A percentile compares a stretch with the other conserved stretches of the same genome.
phyloP scores from a whole-genome alignment of 2,888 invertebrate species.

The Spisula solida region DNA sequence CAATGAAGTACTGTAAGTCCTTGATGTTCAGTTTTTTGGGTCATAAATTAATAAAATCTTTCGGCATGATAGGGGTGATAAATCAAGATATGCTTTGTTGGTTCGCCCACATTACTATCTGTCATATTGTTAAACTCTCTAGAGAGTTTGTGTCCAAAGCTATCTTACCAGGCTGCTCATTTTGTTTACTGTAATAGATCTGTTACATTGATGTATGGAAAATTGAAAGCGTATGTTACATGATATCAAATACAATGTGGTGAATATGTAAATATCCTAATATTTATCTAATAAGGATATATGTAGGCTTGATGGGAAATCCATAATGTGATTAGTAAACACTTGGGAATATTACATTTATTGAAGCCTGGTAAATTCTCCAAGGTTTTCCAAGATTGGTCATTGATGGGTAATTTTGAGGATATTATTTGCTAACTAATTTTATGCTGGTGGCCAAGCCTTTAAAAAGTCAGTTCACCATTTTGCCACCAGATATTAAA shows the following conservation, averaged over 20 bases:
- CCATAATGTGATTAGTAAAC: not conserved
- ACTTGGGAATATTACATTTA: not conserved
- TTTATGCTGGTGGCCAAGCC: no score
- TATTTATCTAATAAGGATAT: slow-evolving; percentile 8
- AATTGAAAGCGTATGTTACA: not conserved
- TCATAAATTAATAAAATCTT: not conserved
- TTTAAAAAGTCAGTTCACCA: no score
- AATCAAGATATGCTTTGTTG: not conserved
- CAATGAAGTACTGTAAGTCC: not conserved
- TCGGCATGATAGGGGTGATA: not conserved
- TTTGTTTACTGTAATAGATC: not conserved
- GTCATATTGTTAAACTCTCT: not conserved
- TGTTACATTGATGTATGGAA: not conserved
- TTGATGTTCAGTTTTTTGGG: not conserved
- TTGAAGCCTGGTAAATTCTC: not conserved
- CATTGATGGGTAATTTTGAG: not conserved
- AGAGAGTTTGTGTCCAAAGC: not conserved
- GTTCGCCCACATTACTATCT: not conserved
- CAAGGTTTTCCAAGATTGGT: not conserved
- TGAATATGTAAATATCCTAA: not conserved
- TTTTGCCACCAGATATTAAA: no score
- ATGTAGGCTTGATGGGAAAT: not conserved
- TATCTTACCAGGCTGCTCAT: not conserved
- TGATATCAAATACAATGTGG: not conserved
- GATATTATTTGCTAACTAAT: not conserved